Conservation (phyloP, 2,888 invertebrate genomes). For the Chymomyza procnemis region DNA sequence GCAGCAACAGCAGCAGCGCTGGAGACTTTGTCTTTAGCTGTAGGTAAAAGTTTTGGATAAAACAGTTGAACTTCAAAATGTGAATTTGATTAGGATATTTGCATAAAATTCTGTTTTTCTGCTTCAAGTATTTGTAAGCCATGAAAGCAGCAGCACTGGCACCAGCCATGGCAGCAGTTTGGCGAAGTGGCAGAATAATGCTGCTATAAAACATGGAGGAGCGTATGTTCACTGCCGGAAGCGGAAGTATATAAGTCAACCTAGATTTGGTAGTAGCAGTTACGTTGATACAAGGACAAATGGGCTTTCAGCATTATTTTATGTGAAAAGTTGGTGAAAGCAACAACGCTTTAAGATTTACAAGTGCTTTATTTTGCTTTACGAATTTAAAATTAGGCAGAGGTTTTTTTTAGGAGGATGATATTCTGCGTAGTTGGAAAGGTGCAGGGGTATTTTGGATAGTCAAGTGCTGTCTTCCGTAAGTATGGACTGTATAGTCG, state of each 20-base stretch:
- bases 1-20: constrained; percentile 16
- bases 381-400: constrained; percentile 2
- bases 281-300: constrained; percentile 72
- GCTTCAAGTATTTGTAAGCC: constrained; percentile 36
- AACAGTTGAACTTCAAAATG: constrained; percentile 78
- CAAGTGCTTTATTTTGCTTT: background rate
- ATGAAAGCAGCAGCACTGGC: constrained; percentile 1
- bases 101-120: constrained; percentile 76
- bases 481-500: too few relatives aligned
- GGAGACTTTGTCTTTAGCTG: constrained; percentile 27
- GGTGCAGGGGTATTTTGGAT: background rate
- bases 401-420: background rate
- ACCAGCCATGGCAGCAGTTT: constrained; percentile 19
- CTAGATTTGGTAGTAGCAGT: constrained; percentile 65
- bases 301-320: constrained; percentile 60
- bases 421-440: background rate
- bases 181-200: constrained; percentile 39
- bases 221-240: constrained; percentile 68
- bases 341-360: constrained; percentile 31
- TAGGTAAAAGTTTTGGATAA: constrained; percentile 75
- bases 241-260: constrained; percentile 76
- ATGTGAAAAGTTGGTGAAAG: constrained; percentile 38
- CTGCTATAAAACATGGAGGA: constrained; percentile 60
- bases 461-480: too few relatives aligned
- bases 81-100: constrained; percentile 79